A percentile compares a stretch with the other conserved stretches of the same genome.
These are phyloP conservation scores for Eurytoma californica DNA, from an alignment of 2,888 invertebrate genomes.

Conservation along the genomic window DNA sequence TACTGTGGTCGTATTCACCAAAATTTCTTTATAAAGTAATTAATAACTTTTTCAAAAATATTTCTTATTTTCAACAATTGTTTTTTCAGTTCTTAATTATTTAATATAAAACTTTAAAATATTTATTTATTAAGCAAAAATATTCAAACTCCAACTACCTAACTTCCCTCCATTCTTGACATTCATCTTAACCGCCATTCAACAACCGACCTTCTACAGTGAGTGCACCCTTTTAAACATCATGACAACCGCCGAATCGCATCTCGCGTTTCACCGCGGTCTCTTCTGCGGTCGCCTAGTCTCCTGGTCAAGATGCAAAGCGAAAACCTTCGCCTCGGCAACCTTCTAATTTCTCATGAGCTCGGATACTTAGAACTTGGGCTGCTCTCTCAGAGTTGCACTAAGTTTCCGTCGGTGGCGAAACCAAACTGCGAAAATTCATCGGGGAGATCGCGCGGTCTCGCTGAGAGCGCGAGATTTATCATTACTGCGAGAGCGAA, in stretches of 20 bases:
- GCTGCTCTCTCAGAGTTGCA: constrained; percentile 3
- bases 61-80: too few species aligned
- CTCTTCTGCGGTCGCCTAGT: constrained; percentile 34
- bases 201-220: not conserved
- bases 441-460: constrained; percentile 58
- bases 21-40: too few species aligned
- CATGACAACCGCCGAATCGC: constrained; percentile 7
- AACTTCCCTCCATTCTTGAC: not conserved
- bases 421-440: constrained; percentile 47
- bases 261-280: constrained; percentile 37
- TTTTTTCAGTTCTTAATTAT: too few species aligned
- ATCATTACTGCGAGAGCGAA: constrained; percentile 63
- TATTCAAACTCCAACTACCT: not conserved
- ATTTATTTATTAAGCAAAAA: too few species aligned
- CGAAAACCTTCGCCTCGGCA: too few species aligned
- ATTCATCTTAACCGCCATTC: not conserved
- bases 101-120: too few species aligned
- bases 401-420: constrained; percentile 27
- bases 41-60: too few species aligned
- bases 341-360: too few species aligned
- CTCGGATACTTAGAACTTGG: not conserved
- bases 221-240: not conserved
- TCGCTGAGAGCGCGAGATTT: constrained; percentile 62
- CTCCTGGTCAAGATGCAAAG: too few species aligned
- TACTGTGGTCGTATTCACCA: too few species aligned